These are phyloP conservation scores for Spermophilus dauricus DNA, from an alignment of 2,113 vertebrate species.

Conservation along the genomic window DNA sequence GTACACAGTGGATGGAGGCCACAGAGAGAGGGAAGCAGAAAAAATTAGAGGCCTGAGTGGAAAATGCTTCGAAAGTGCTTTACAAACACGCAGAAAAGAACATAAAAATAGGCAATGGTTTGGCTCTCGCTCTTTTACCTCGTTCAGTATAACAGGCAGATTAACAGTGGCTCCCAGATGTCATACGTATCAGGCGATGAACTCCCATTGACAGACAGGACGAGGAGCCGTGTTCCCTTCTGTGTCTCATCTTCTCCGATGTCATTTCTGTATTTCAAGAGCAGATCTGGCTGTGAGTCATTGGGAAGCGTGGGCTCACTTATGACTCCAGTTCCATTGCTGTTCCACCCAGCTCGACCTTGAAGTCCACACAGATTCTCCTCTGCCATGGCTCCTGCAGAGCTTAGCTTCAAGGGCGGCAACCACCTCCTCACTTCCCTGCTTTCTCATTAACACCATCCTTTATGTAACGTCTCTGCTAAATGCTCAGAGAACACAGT, in stretches of 20 bases:
- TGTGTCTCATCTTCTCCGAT: neutral
- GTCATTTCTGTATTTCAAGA: slow-evolving; percentile 47
- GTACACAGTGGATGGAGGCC: neutral
- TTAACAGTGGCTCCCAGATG: neutral
- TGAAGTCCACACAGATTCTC: neutral
- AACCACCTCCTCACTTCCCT: neutral
- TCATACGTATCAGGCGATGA: neutral
- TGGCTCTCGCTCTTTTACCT: neutral
- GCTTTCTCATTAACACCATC: neutral
- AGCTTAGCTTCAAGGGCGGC: neutral
- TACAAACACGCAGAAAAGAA: neutral
- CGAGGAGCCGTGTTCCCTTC: neutral
- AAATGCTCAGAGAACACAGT: neutral
- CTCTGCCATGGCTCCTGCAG: neutral
- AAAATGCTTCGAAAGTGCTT: neutral
- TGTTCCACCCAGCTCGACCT: neutral
- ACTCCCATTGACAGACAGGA: neutral
- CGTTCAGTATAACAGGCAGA: neutral
- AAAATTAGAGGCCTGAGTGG: neutral
- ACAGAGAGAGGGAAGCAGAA: neutral
- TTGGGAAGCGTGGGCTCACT: slow-evolving; percentile 30
- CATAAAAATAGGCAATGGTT: neutral
- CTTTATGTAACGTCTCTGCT: neutral
- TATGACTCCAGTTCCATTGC: neutral
- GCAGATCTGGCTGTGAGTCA: slow-evolving; percentile 47